These are phyloP conservation scores for Clanis bilineata DNA, from an alignment of 2,888 invertebrate genomes.

Conservation along the genomic window DNA sequence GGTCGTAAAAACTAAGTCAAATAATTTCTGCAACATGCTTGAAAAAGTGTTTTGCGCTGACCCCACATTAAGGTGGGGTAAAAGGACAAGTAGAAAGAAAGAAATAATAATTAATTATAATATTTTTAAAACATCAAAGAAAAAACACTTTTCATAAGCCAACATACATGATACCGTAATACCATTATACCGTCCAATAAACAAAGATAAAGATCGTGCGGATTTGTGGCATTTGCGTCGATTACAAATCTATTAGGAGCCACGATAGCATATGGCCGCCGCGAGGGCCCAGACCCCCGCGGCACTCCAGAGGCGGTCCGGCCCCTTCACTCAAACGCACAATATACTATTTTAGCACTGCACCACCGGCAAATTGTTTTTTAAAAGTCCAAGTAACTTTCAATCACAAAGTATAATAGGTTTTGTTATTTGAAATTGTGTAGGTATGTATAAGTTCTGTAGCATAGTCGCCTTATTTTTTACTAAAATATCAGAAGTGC, in stretches of 20 bases:
- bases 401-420: background rate
- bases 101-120: too few relatives aligned
- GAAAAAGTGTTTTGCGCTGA: too few relatives aligned
- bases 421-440: conserved; percentile 3
- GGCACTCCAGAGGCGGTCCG: conserved; percentile 53
- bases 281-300: conserved; percentile 49
- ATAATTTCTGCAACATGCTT: too few relatives aligned
- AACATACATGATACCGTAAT: background rate
- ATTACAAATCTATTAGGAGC: conserved; percentile 69
- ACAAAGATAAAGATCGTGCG: conserved; percentile 20
- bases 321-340: conserved; percentile 24
- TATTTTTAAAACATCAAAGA: background rate
- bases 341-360: conserved; percentile 23
- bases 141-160: background rate
- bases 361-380: conserved; percentile 7
- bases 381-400: background rate
- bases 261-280: conserved; percentile 68
- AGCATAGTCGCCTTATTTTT: background rate
- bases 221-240: conserved; percentile 70
- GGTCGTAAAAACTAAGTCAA: too few relatives aligned
- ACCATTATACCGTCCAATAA: conserved; percentile 4
- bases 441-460: too few relatives aligned
- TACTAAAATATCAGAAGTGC: too few relatives aligned
- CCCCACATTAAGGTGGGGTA: too few relatives aligned
- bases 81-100: too few relatives aligned